Percentiles rank a stretch among this genome's conserved stretches.
phyloP scores from a whole-genome alignment of 2,113 vertebrate species.

The Bufo bufo region DNA sequence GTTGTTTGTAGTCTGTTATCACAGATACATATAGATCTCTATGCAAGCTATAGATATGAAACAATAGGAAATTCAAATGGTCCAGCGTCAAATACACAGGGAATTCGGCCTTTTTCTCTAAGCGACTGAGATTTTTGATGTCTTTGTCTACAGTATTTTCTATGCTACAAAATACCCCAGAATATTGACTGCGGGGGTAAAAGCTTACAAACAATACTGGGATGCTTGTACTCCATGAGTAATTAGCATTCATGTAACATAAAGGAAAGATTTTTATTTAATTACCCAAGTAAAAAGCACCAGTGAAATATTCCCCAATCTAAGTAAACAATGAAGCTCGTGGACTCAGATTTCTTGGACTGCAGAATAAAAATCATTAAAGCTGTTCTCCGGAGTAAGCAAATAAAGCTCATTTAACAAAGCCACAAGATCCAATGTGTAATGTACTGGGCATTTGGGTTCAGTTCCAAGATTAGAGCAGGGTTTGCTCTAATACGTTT shows the following conservation, averaged over 20 bases:
- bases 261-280: neutral
- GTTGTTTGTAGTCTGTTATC: too few relatives aligned
- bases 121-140: too few relatives aligned
- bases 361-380: constrained; percentile 15
- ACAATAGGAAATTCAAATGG: too few relatives aligned
- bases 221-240: neutral
- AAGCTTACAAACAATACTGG: neutral
- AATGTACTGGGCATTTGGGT: neutral
- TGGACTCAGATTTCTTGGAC: neutral
- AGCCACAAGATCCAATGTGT: neutral
- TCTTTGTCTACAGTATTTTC: too few relatives aligned
- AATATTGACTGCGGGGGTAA: neutral
- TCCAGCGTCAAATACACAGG: too few relatives aligned
- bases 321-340: constrained; percentile 18
- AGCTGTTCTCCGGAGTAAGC: neutral
- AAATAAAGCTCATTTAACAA: neutral
- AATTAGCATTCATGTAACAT: neutral
- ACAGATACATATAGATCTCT: too few relatives aligned
- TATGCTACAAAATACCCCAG: neutral
- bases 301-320: neutral
- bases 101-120: too few relatives aligned
- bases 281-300: neutral
- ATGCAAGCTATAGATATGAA: too few relatives aligned
- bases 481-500: neutral
- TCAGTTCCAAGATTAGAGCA: neutral